Conservation (phyloP, 2,888 invertebrate genomes). For the Cantharis flavilabris region DNA sequence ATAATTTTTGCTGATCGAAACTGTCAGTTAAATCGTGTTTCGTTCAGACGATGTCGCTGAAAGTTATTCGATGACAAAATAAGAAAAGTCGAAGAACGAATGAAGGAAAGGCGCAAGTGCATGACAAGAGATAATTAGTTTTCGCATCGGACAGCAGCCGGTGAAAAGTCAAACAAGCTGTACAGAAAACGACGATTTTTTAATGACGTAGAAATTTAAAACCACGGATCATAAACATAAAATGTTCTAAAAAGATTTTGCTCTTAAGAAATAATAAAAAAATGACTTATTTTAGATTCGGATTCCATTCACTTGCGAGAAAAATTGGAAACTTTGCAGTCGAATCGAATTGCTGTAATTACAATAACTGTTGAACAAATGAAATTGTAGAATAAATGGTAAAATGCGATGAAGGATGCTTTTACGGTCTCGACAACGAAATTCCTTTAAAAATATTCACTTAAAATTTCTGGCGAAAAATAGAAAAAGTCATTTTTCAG, state of each 20-base stretch:
- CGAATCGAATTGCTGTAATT: neutral
- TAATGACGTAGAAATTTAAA: neutral
- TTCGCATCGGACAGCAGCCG: conserved; percentile 45
- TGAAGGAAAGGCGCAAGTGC: conserved; percentile 38
- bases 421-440: neutral
- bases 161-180: conserved; percentile 42
- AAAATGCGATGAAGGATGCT: neutral
- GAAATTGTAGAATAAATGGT: neutral
- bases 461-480: too few species aligned
- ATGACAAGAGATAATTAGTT: conserved; percentile 50
- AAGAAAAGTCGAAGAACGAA: conserved; percentile 46
- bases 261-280: neutral
- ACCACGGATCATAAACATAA: neutral
- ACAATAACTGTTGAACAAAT: neutral
- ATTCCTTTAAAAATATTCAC: neutral
- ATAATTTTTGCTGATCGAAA: conserved; percentile 4
- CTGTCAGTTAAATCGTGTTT: conserved; percentile 4
- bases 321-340: neutral
- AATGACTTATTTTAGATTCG: too few species aligned
- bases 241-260: neutral
- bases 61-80: conserved; percentile 17
- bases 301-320: neutral
- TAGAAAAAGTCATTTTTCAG: too few species aligned
- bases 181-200: neutral
- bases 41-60: conserved; percentile 1